phyloP scores from a whole-genome alignment of 92 coral and sea anemone genomes.

The Zoanthus gigantus region DNA sequence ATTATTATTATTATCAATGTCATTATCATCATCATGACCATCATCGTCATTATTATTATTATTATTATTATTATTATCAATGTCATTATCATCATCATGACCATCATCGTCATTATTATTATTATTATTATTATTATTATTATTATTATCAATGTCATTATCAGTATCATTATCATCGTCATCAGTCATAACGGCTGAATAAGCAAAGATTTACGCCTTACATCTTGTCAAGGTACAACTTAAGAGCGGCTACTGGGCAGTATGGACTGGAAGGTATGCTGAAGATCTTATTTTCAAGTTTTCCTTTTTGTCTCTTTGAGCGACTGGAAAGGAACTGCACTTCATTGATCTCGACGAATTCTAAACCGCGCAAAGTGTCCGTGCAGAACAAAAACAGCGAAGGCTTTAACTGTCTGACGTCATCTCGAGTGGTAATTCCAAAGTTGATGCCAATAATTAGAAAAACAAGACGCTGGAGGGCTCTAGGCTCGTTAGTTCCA shows the following conservation, averaged over 20 bases:
- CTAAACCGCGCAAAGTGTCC: conserved; percentile 74
- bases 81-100: too few species aligned
- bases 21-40: too few species aligned
- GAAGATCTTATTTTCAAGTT: conserved; percentile 67
- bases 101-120: too few species aligned
- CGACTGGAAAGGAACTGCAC: conserved; percentile 47
- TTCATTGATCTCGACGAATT: conserved; percentile 68
- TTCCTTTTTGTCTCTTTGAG: conserved; percentile 53
- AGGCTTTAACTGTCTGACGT: conserved; percentile 73
- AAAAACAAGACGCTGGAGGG: conserved; percentile 80
- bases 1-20: too few species aligned
- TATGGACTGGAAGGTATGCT: conserved; percentile 79
- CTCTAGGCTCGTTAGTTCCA: conserved; percentile 78
- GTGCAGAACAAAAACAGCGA: conserved; percentile 77
- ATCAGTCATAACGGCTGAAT: too few species aligned
- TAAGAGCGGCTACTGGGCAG: conserved; percentile 85
- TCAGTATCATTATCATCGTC: too few species aligned
- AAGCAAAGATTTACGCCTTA: background rate
- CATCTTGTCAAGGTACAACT: conserved; percentile 70
- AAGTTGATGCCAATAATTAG: conserved; percentile 82
- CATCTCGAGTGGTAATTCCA: conserved; percentile 82
- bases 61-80: too few species aligned
- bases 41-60: too few species aligned
- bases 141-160: too few species aligned
- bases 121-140: too few species aligned